Evolutionary conservation across 2,113 vertebrate species (phyloP).

Genomic region (Nyctereutes procyonoides): DNA sequence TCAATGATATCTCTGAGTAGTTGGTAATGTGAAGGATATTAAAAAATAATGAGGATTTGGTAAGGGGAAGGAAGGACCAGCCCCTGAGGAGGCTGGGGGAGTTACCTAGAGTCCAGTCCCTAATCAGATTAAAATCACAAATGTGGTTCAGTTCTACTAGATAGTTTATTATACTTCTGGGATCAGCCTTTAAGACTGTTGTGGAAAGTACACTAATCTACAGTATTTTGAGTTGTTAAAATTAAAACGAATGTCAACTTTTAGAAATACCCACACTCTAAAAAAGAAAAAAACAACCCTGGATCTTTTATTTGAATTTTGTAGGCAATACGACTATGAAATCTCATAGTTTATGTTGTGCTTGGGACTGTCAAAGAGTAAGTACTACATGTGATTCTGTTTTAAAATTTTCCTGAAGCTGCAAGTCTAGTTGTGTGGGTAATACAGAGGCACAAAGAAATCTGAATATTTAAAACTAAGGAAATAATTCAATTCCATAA

Average conservation of each 20-base stretch:
- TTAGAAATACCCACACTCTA: constrained; percentile 2
- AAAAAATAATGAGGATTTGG: constrained; percentile 81
- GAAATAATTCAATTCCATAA: constrained; percentile 41
- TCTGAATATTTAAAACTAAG: constrained; percentile 53
- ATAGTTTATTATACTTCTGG: constrained; percentile 30
- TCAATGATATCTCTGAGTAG: constrained; percentile 77
- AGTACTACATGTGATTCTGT: background rate
- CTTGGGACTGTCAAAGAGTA: background rate
- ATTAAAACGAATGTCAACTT: constrained; percentile 1
- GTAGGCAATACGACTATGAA: background rate
- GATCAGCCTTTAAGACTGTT: background rate
- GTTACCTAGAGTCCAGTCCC: constrained; percentile 41
- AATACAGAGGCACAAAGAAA: background rate
- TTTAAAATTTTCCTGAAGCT: background rate
- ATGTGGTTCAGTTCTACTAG: constrained; percentile 44
- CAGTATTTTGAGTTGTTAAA: constrained; percentile 53
- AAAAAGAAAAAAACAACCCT: background rate
- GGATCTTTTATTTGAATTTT: constrained; percentile 22
- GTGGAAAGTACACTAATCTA: background rate
- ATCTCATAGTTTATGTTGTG: background rate
- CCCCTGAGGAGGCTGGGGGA: constrained; percentile 53
- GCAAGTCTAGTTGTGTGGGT: background rate
- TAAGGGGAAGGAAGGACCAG: constrained; percentile 56
- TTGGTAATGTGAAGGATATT: constrained; percentile 74
- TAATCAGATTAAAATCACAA: constrained; percentile 76